Evolutionary conservation across 2,797 vertebrate genomes (phyloP).

Genomic region (Anguilla obscura): DNA sequence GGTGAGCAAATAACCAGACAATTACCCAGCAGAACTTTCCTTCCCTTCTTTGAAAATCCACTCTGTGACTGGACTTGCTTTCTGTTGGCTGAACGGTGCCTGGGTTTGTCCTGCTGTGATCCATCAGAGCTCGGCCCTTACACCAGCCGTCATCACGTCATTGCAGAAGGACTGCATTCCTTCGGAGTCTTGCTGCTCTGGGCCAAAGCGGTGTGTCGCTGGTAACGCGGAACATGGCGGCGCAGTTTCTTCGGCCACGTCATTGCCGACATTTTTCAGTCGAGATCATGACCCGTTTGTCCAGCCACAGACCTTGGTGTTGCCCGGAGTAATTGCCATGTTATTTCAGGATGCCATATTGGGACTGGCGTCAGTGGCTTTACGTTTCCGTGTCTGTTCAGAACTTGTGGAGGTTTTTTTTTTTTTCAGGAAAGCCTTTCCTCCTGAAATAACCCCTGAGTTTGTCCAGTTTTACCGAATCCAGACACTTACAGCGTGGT

Average conservation of each 20-base stretch:
- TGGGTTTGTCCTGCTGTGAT: neutral
- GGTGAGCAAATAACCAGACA: conserved; percentile 15
- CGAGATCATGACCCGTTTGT: neutral
- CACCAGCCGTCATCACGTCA: neutral
- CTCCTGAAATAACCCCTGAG: neutral
- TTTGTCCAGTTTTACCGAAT: neutral
- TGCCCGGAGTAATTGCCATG: neutral
- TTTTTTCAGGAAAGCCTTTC: neutral
- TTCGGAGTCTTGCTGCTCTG: neutral
- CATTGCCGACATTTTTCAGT: neutral
- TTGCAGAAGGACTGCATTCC: conserved; percentile 1
- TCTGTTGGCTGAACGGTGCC: neutral
- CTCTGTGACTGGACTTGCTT: conserved; percentile 5
- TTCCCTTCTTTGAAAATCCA: neutral
- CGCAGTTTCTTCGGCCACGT: neutral
- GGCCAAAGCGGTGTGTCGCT: neutral
- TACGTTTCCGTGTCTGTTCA: neutral
- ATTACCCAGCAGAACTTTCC: neutral
- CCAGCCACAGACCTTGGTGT: neutral
- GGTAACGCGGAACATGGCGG: neutral
- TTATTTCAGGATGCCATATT: neutral
- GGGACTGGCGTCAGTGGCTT: conserved; percentile 6
- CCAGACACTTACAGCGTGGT: neutral
- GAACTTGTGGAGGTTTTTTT: neutral
- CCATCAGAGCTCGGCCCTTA: neutral